A percentile compares a stretch with the other conserved stretches of the same genome.
Evolutionary conservation across 2,113 vertebrate species (phyloP).

Genomic region (Rhadina sibilatrix): DNA sequence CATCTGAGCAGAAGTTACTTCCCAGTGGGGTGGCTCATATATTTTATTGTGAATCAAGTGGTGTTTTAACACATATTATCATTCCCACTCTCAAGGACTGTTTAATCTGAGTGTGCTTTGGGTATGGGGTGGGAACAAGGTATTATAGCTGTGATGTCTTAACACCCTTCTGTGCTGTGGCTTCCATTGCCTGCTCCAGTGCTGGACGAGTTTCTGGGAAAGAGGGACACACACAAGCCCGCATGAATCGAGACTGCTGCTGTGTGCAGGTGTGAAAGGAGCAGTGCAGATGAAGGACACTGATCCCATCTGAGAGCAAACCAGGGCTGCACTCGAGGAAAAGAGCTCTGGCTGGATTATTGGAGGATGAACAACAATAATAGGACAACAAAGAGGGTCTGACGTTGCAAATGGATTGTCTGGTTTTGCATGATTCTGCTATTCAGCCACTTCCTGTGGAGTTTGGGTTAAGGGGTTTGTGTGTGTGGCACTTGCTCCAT

Average conservation of each 20-base stretch:
- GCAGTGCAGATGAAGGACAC: background rate
- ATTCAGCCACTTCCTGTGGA: background rate
- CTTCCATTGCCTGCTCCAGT: background rate
- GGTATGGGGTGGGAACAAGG: background rate
- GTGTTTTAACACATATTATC: background rate
- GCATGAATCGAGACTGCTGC: rapidly evolving
- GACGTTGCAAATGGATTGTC: rapidly evolving
- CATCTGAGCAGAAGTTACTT: background rate
- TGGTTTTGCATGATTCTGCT: background rate
- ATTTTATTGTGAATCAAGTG: background rate
- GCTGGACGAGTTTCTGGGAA: background rate
- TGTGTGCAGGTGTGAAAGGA: background rate
- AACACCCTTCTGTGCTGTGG: background rate
- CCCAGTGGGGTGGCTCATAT: rapidly evolving
- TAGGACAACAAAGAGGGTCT: background rate
- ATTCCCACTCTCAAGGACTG: background rate
- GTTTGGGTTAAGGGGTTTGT: background rate
- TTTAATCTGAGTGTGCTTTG: background rate
- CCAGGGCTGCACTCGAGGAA: background rate
- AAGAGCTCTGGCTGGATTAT: background rate
- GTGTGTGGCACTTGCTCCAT: background rate
- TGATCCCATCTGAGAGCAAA: background rate
- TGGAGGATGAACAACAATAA: background rate
- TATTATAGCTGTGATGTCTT: background rate
- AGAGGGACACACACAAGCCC: background rate